Evolutionary conservation across 2,888 invertebrate species (phyloP).

Genomic region (Linyphia triangularis): DNA sequence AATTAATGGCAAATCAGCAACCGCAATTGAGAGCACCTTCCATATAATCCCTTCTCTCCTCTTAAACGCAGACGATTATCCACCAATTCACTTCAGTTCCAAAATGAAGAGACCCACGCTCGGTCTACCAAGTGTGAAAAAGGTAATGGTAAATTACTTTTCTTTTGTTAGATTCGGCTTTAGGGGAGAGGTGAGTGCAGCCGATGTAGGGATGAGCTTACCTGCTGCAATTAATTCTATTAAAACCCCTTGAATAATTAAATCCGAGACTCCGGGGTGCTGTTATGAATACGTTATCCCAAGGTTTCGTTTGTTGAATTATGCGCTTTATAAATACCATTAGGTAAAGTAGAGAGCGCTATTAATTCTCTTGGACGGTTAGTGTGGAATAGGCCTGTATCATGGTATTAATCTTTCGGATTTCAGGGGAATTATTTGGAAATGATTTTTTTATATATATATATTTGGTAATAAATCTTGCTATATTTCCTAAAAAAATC

Average conservation of each 20-base stretch:
- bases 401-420: not conserved
- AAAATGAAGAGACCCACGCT: constrained; percentile 58
- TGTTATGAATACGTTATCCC: constrained; percentile 56
- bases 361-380: constrained; percentile 59
- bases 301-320: constrained; percentile 53
- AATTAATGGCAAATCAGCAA: constrained; percentile 67
- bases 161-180: constrained; percentile 51
- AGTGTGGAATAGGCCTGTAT: not conserved
- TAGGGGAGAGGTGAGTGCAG: constrained; percentile 27
- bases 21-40: constrained; percentile 43
- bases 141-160: constrained; percentile 72
- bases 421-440: constrained; percentile 6
- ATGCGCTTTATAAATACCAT: constrained; percentile 66
- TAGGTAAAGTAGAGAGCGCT: constrained; percentile 35
- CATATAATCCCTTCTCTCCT: constrained; percentile 2
- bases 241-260: constrained; percentile 72
- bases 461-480: not conserved
- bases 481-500: too few species aligned
- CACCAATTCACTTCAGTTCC: not conserved
- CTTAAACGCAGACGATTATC: constrained; percentile 40
- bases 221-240: constrained; percentile 68
- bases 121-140: constrained; percentile 72
- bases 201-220: constrained; percentile 36
- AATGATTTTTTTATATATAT: constrained; percentile 15
- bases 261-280: constrained; percentile 20